phyloP scores from a whole-genome alignment of 2,797 vertebrate species.

The Morelia viridis region DNA sequence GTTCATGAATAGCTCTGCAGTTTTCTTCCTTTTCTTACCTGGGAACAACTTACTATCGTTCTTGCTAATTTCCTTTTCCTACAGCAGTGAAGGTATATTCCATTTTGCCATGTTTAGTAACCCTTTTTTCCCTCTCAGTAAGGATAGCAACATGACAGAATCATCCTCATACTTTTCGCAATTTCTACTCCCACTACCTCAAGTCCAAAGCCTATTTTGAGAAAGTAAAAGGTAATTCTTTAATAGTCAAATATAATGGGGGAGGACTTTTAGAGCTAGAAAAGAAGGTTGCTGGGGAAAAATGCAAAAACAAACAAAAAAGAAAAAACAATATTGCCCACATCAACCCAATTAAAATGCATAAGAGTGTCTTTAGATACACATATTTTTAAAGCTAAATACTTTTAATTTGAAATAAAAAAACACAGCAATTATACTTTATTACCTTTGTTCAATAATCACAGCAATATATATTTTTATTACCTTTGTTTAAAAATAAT shows the following conservation, averaged over 20 bases:
- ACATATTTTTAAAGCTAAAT: not conserved
- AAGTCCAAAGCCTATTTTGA: not conserved
- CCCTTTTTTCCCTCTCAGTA: not conserved
- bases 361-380: not conserved
- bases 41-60: not conserved
- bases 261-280: not conserved
- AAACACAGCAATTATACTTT: not conserved
- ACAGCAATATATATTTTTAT: not conserved
- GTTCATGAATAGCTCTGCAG: constrained; percentile 31
- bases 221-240: not conserved
- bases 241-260: not conserved
- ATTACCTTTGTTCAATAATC: not conserved
- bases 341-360: not conserved
- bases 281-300: not conserved
- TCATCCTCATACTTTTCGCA: not conserved
- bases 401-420: not conserved
- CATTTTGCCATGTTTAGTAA: not conserved
- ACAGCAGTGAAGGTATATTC: not conserved
- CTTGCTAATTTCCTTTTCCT: not conserved
- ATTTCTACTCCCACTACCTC: not conserved
- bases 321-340: not conserved
- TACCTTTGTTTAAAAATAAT: not conserved
- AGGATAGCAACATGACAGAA: not conserved
- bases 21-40: constrained; percentile 10
- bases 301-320: not conserved